A percentile compares a stretch with the other conserved stretches of the same genome.
Conservation (phyloP, 2,797 vertebrate species). For the Anguilla megastoma region DNA sequence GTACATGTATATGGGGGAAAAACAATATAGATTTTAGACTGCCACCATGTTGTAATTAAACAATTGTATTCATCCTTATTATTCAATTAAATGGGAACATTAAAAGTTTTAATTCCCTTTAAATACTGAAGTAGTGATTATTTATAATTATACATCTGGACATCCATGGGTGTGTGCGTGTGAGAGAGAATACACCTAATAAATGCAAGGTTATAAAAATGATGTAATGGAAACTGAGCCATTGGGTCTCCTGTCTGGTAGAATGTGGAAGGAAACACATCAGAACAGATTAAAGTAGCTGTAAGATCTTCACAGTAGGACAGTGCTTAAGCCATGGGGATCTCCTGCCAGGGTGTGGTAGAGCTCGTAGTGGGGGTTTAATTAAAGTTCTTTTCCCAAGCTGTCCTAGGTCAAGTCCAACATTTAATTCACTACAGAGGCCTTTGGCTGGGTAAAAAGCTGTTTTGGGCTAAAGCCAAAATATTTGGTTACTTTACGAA, state of each 20-base stretch:
- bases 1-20: background rate
- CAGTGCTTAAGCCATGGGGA: constrained; percentile 40
- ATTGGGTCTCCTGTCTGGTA: constrained; percentile 8
- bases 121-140: background rate
- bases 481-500: background rate
- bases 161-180: background rate
- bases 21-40: background rate
- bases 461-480: constrained; percentile 32
- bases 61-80: background rate
- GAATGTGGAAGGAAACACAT: constrained; percentile 33
- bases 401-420: constrained; percentile 46
- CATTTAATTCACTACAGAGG: constrained; percentile 51
- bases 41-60: background rate
- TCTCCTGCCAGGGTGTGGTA: constrained; percentile 47
- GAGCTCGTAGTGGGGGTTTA: constrained; percentile 50
- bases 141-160: background rate
- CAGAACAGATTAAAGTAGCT: constrained; percentile 52
- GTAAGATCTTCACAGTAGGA: constrained; percentile 46
- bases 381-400: constrained; percentile 43
- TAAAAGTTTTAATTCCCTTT: background rate
- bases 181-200: background rate
- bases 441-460: constrained; percentile 32
- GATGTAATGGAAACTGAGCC: background rate
- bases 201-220: background rate
- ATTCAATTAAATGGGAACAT: background rate